Evolutionary conservation across 2,888 invertebrate species (phyloP), one percentile per base, ranked within the genome.

Genomic region (Gryllus longicercus): DNA sequence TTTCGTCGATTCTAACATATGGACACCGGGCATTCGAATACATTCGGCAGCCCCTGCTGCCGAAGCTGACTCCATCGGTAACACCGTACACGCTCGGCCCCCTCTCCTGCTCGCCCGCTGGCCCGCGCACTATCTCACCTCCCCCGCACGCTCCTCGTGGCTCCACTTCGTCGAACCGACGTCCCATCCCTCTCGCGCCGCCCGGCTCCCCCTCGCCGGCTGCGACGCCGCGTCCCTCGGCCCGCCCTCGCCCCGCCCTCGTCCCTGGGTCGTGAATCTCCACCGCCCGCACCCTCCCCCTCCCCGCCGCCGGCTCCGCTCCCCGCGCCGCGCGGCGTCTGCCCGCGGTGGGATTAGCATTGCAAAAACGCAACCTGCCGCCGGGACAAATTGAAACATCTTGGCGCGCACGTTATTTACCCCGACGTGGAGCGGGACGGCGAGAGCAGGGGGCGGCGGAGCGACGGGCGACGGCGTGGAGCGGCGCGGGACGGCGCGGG

Each of bases 361-460:
- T 63, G 63, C 63, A 63, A 63, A 63, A 63, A 63, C 63, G 63
- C 63, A 63, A 63, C 63, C 63, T 63, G 63, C 63, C 63, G 63
- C 63, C 63, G 63, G 63, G 63, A 63, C 63, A 63, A 63, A 63
- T 63, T 63, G 63, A 63, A 63, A 63, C 63, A 63, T 63, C 63
- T 63, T 63, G 63, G 63, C 63, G 63, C 63, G 63, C 63, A n/a
- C 63, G 63, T 63, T 63, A 63, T 63, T 63, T 63, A 63, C 63
- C n/a, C 63, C 63, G 63, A 63, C 63, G 63, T 14, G 38, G 63
- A 63, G 63, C 14, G 16, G 63, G 63, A n/a, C n/a, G 63, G 1
- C 63, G 63, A 3, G 63, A 8, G 38, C 38, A 5, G 63, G n/a
- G 63, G 63, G 63, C 14, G 63, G n/a, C 63, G 63, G 63, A 63